phyloP scores from a whole-genome alignment of 2,113 vertebrate species.

The Felis chaus region DNA sequence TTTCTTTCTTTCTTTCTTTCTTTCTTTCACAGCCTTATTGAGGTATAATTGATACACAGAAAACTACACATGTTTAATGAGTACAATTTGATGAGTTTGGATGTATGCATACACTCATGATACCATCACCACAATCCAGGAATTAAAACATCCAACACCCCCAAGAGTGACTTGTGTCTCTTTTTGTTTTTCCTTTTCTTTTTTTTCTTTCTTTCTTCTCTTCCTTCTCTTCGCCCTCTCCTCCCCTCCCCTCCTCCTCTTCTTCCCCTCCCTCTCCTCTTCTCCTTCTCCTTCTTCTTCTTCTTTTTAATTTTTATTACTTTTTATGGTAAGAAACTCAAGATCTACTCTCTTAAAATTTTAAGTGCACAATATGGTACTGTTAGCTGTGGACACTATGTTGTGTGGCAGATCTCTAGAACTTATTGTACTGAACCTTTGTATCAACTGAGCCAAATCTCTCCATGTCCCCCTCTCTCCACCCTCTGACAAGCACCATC shows the following conservation, averaged over 20 bases:
- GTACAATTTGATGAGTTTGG: neutral
- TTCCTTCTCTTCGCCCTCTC: neutral
- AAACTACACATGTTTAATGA: neutral
- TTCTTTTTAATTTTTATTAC: neutral
- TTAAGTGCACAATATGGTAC: too few relatives aligned
- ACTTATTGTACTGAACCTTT: neutral
- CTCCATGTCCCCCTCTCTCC: too few relatives aligned
- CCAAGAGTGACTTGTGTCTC: neutral
- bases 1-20: neutral
- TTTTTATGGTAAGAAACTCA: neutral
- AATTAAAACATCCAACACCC: neutral
- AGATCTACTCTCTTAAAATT: neutral
- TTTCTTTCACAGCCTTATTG: neutral
- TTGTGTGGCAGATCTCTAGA: neutral
- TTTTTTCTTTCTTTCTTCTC: neutral
- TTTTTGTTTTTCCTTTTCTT: fast-evolving
- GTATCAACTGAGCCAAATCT: neutral
- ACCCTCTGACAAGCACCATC: neutral
- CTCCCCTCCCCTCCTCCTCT: too few relatives aligned
- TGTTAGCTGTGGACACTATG: neutral
- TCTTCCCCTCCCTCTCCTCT: neutral
- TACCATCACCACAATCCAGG: neutral
- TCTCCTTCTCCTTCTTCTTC: neutral
- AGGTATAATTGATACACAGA: neutral
- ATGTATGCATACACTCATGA: neutral